Evolutionary conservation across 2,113 vertebrate genomes (phyloP), one percentile per base, ranked within the genome.

Genomic region (Microtus oregoni): DNA sequence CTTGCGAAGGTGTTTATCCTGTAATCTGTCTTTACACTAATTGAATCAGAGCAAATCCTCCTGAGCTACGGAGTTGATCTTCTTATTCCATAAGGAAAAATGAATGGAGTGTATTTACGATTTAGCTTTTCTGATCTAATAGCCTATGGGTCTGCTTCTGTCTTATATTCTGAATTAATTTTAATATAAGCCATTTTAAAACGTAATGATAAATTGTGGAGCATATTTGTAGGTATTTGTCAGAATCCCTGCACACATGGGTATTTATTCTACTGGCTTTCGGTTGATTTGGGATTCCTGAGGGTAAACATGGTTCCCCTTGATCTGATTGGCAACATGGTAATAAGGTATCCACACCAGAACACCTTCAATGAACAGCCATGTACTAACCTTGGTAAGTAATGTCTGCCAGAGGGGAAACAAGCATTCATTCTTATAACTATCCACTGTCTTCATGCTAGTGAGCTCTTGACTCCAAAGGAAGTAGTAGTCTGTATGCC

Each of bases 21-120:
- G 12, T 95, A 89, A 94, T 90, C 77, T 89, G 77, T 50, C n/a
- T 68, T 96, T 89, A 67, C 70, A 65, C 24, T 81, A 81, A 65
- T 13, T 67, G 58, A 81, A 58, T 83, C 63, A 38, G 35, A 93
- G 93, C 12, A 94, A 95, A 95, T 92, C 52, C 75, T 78, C 20
- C 47, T 90, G 1, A 67, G 44, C 28, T 65, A 44, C 24, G 28
- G 22, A 38, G 20, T 86, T 83, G 67, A 75, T 94, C 78, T 92
- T 93, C 89, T 86, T 92, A 88, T 3, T 68, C 52, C 44, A 17
- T 38, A 75, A 92, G 30, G 52, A 82, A 50, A 90, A 86, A 93
- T 88, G 68, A 96, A 86, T 28, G 50, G 15, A 15, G 4, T 7
- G 0, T 35, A 30, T 92, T 97, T 89, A 76, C 10, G 13, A 8